These are phyloP conservation scores for Karalla daura DNA, from an alignment of 2,797 vertebrate genomes.

Conservation along the genomic window DNA sequence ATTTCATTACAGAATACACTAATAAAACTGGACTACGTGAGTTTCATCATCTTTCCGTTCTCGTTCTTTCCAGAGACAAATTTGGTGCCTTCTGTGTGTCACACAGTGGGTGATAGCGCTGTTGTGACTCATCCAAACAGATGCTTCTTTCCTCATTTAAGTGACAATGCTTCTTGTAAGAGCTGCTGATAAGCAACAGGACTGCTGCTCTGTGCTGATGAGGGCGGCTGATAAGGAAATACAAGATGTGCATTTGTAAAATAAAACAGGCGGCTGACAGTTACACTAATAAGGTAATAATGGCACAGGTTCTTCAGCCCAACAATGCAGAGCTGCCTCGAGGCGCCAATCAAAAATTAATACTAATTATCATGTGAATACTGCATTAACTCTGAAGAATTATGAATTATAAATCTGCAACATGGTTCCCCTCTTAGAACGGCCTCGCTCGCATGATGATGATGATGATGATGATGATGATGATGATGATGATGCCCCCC, in stretches of 20 bases:
- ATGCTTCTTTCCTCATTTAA: constrained; percentile 57
- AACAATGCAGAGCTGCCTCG: constrained; percentile 77
- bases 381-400: constrained; percentile 82
- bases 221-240: constrained; percentile 68
- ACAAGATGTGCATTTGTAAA: constrained; percentile 83
- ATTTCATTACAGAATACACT: background rate
- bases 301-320: constrained; percentile 58
- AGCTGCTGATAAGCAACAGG: constrained; percentile 58
- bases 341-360: constrained; percentile 85
- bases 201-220: constrained; percentile 44
- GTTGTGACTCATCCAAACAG: constrained; percentile 46
- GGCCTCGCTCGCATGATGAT: constrained; percentile 54
- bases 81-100: background rate
- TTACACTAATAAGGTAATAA: constrained; percentile 82
- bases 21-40: background rate
- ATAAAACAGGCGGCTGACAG: constrained; percentile 81
- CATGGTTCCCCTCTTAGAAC: constrained; percentile 81
- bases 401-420: constrained; percentile 85
- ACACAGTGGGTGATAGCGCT: constrained; percentile 5
- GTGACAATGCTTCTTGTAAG: constrained; percentile 58
- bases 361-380: constrained; percentile 86
- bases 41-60: background rate
- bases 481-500: constrained; percentile 66
- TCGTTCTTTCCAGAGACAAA: background rate
- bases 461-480: constrained; percentile 65